Percentiles rank a stretch among this genome's conserved stretches.
phyloP scores from a whole-genome alignment of 2,113 vertebrate genomes.

The Oenanthe oenanthe region DNA sequence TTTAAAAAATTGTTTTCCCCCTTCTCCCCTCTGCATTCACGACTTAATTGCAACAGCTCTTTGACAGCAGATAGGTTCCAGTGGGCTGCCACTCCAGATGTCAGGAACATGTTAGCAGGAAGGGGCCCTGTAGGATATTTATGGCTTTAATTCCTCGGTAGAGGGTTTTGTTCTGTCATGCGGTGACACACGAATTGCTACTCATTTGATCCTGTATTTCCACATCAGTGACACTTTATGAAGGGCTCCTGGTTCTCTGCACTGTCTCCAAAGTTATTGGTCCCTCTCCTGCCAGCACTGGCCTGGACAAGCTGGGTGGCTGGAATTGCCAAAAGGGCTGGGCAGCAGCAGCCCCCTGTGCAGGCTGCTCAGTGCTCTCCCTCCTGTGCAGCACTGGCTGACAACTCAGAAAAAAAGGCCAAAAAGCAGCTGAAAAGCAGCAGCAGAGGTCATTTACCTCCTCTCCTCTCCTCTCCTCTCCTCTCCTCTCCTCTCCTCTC shows the following conservation, averaged over 20 bases:
- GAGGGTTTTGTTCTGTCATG: slow-evolving; percentile 74
- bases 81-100: slow-evolving; percentile 76
- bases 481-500: no score
- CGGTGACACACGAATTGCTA: slow-evolving; percentile 69
- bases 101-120: slow-evolving; percentile 65
- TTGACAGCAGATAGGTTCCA: slow-evolving; percentile 60
- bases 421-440: not conserved
- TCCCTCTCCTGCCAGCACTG: not conserved
- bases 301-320: not conserved
- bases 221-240: slow-evolving; percentile 61
- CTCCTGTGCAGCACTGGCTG: not conserved
- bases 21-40: slow-evolving; percentile 51
- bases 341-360: not conserved
- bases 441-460: not conserved
- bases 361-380: not conserved
- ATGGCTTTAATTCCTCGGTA: slow-evolving; percentile 76
- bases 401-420: not conserved
- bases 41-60: slow-evolving; percentile 49
- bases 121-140: slow-evolving; percentile 71
- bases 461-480: no score
- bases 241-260: slow-evolving; percentile 43
- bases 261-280: not conserved
- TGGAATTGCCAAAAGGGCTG: not conserved
- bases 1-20: slow-evolving; percentile 55
- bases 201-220: slow-evolving; percentile 75